Conservation (phyloP, 1,140 invertebrate genomes). For the Eriosoma lanigerum region DNA sequence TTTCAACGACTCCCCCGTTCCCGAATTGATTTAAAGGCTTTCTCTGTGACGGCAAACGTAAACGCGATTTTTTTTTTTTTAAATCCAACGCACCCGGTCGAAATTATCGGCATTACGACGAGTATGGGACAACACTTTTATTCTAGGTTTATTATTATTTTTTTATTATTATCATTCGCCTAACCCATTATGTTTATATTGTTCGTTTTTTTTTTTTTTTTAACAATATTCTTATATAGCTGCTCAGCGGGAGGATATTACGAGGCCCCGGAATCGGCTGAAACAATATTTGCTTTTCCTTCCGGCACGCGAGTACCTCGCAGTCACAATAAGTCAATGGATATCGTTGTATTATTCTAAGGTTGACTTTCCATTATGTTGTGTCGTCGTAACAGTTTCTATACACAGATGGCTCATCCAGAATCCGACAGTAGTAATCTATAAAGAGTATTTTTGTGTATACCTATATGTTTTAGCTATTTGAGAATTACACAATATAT, state of each 20-base stretch:
- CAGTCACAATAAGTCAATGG: no score
- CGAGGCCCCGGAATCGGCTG: not conserved
- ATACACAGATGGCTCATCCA: not conserved
- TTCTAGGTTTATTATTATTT: not conserved
- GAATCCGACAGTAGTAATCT: no score
- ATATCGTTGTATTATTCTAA: not conserved
- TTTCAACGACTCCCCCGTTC: constrained; percentile 20
- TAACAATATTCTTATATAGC: no score
- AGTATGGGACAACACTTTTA: not conserved
- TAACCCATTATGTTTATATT: not conserved
- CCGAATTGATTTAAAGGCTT: constrained; percentile 29
- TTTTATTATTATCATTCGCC: no score
- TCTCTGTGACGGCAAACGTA: constrained; percentile 8
- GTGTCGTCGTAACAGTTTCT: not conserved
- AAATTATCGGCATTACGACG: not conserved
- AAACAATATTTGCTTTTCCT: constrained; percentile 1
- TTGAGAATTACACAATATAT: no score
- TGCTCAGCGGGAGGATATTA: not conserved
- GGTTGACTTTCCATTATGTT: not conserved
- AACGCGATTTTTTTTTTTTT: constrained; percentile 46
- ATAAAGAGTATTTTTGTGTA: no score
- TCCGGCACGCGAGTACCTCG: not conserved
- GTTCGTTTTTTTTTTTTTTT: not conserved
- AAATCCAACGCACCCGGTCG: not conserved
- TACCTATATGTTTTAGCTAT: no score